A percentile compares a stretch with the other conserved stretches of the same genome.
phyloP scores from a whole-genome alignment of 2,797 vertebrate species.

The Periophthalmus magnuspinnatus region DNA sequence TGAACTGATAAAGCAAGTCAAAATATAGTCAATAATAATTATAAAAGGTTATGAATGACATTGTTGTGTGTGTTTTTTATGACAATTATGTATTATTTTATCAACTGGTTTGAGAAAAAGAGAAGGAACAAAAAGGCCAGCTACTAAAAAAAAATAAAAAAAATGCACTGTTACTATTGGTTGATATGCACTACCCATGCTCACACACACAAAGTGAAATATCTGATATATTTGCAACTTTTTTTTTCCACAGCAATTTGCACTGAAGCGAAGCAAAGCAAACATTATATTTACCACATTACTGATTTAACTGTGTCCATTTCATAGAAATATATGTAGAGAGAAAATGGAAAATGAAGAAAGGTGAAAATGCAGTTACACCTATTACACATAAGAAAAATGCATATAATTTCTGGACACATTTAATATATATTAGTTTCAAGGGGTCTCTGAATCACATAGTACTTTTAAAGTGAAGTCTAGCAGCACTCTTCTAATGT shows the following conservation, averaged over 20 bases:
- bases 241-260: no score
- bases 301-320: neutral
- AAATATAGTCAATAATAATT: constrained; percentile 11
- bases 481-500: constrained; percentile 8
- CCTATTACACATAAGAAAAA: no score
- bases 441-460: neutral
- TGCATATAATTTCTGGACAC: neutral
- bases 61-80: neutral
- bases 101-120: neutral
- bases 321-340: neutral
- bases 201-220: neutral
- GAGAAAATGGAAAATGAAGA: neutral
- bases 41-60: neutral
- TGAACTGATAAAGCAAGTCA: constrained; percentile 29
- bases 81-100: constrained; percentile 1
- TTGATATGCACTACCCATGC: no score
- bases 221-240: no score
- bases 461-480: constrained; percentile 11
- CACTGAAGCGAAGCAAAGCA: neutral
- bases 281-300: no score
- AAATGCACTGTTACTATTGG: neutral
- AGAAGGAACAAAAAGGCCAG: neutral
- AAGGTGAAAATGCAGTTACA: neutral
- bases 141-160: neutral
- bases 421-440: neutral